Conservation (phyloP, 2,797 vertebrate genomes). For the Eurystomus glaucurus region DNA sequence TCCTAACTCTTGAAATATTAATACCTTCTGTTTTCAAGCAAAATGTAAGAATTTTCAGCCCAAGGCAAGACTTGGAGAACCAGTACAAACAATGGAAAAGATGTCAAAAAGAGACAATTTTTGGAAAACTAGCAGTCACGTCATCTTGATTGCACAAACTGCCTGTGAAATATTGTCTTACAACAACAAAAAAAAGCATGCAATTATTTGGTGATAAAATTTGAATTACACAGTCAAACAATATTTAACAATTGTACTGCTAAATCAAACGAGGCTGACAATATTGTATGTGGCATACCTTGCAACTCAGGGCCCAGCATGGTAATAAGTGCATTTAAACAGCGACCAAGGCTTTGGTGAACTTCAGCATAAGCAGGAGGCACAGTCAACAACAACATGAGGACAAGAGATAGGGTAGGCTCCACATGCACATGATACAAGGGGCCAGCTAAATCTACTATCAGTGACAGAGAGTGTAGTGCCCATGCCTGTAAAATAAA, state of each 20-base stretch:
- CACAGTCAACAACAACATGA: constrained; percentile 88
- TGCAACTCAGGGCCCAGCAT: constrained; percentile 94
- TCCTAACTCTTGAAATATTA: not conserved
- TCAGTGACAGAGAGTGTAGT: constrained; percentile 90
- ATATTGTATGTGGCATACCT: constrained; percentile 81
- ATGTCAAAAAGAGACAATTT: not conserved
- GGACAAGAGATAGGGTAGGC: constrained; percentile 88
- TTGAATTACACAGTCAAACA: not conserved
- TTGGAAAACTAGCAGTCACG: not conserved
- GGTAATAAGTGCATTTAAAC: constrained; percentile 91
- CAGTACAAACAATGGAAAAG: not conserved
- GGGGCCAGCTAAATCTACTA: constrained; percentile 90
- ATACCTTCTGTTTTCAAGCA: not conserved
- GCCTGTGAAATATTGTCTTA: not conserved
- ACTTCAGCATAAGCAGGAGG: constrained; percentile 91
- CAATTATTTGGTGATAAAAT: not conserved
- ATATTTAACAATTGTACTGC: not conserved
- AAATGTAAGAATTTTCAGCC: not conserved
- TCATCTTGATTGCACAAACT: not conserved
- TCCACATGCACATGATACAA: constrained; percentile 89
- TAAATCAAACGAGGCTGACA: not conserved
- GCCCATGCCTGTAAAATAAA: constrained; percentile 90
- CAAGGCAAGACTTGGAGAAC: not conserved
- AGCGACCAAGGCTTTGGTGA: constrained; percentile 92
- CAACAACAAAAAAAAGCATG: rapidly evolving